These are phyloP conservation scores for Pagetopsis macropterus DNA, from an alignment of 2,797 vertebrate species.

Conservation along the genomic window DNA sequence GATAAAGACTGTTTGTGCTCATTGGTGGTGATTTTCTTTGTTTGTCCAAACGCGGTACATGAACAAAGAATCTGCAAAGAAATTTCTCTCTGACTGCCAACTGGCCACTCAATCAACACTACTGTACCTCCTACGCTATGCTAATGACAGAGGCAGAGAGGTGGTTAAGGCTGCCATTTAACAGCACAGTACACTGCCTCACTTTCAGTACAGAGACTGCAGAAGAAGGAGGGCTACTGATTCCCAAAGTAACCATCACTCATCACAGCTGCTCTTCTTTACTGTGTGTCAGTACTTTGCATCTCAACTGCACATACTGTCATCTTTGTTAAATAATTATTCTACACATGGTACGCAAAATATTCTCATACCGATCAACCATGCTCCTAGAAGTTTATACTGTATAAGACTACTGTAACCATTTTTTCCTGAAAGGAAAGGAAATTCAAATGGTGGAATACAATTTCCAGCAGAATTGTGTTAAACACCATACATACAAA, in stretches of 20 bases:
- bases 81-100: slow-evolving; percentile 65
- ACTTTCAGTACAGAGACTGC: slow-evolving; percentile 39
- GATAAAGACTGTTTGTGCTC: slow-evolving; percentile 1
- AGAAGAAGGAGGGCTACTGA: slow-evolving; percentile 39
- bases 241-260: slow-evolving; percentile 26
- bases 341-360: too few relatives aligned
- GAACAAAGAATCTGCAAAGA: slow-evolving; percentile 65
- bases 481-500: background rate
- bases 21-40: slow-evolving; percentile 10
- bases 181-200: slow-evolving; percentile 52
- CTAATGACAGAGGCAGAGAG: slow-evolving; percentile 75
- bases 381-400: background rate
- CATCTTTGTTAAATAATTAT: background rate
- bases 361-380: background rate
- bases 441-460: background rate
- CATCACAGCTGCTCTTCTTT: slow-evolving; percentile 2
- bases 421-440: background rate
- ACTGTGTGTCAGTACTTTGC: too few relatives aligned
- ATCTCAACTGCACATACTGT: background rate
- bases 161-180: slow-evolving; percentile 67
- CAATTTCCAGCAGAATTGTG: background rate
- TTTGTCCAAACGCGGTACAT: slow-evolving; percentile 39
- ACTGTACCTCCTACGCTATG: slow-evolving; percentile 80
- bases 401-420: too few relatives aligned
- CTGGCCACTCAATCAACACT: slow-evolving; percentile 76